Base-by-base conservation (phyloP, 1,140 invertebrate species). In the Drosophila truncata region DNA sequence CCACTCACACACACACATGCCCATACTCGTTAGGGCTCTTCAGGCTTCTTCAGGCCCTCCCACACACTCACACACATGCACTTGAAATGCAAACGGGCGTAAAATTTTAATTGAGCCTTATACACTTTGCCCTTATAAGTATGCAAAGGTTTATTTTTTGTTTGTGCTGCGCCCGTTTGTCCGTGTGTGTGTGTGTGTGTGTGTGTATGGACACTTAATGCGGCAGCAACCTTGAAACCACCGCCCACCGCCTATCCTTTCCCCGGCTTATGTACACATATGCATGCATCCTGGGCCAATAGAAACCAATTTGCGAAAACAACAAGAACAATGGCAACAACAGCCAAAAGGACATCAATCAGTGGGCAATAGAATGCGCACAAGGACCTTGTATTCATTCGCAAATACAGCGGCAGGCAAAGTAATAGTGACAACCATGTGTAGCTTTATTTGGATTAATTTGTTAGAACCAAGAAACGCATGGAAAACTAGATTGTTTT, bases 31-130 rank as follows among this genome's bases (percentile, higher is more conserved):
- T 61, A 10, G 52, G 47, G 20, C 44, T 25, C 50, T 72, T 60
- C 47, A 50, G 23, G 66, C 44, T 42, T 11, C 42, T 41, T 25
- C 14, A 20, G 13, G 3, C 18, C 33, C 58, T 27, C 29, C 55
- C 25, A n/a, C 14, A 60, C 27, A 5, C 9, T 10, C 33, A 44
- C 35, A 35, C 35, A 67, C 63, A 73, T 72, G 73, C 78, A 72
- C 80, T 82, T 77, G 42, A 82, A 82, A 88, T 84, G 67, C 88
- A 84, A 87, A 82, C 80, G 76, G 75, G 84, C 81, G 84, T 91
- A 82, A 88, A 91, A 84, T 91, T 91, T 91, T 91, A 91, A 91
- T 91, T 91, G 88, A 91, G 81, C 72, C 61, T 82, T 78, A 72
- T 72, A 82, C 70, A 69, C 59, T 63, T 65, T 73, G 85, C 81